Conservation (phyloP, 2,888 invertebrate genomes). For the Seladonia tumulorum region DNA sequence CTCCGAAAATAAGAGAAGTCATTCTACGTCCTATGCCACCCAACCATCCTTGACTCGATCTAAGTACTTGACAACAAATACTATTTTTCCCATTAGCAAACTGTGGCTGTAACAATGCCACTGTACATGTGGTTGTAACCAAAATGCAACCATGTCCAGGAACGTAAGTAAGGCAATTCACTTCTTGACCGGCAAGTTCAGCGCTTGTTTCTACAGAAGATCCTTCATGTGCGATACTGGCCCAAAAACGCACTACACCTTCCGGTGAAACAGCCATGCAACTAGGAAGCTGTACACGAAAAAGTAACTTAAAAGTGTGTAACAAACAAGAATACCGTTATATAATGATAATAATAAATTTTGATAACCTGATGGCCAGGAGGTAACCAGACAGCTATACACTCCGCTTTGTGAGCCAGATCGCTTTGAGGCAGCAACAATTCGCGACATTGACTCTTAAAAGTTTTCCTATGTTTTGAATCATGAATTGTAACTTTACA, state of each 20-base stretch:
- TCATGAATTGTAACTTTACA: conserved; percentile 85
- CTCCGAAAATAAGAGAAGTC: conserved; percentile 92
- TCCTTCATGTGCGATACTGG: conserved; percentile 94
- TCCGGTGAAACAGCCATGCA: conserved; percentile 97
- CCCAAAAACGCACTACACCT: conserved; percentile 97
- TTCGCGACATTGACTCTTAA: conserved; percentile 91
- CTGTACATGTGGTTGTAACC: conserved; percentile 96
- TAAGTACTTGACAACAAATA: conserved; percentile 88
- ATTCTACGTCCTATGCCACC: conserved; percentile 94
- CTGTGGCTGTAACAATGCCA: conserved; percentile 89
- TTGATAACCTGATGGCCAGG: conserved; percentile 85
- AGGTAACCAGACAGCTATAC: conserved; percentile 90
- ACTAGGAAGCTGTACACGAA: conserved; percentile 87
- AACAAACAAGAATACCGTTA: neutral
- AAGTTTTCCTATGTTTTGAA: conserved; percentile 82
- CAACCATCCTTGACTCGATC: conserved; percentile 92
- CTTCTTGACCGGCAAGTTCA: conserved; percentile 95
- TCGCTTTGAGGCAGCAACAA: conserved; percentile 96
- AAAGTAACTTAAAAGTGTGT: neutral
- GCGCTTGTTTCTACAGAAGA: conserved; percentile 93
- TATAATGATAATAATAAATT: neutral
- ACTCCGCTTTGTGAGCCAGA: conserved; percentile 94
- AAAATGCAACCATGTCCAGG: conserved; percentile 92
- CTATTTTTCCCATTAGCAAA: conserved; percentile 88
- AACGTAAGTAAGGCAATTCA: conserved; percentile 89